These are phyloP conservation scores for Donacobius atricapilla DNA, from an alignment of 2,113 vertebrate genomes.

Conservation along the genomic window DNA sequence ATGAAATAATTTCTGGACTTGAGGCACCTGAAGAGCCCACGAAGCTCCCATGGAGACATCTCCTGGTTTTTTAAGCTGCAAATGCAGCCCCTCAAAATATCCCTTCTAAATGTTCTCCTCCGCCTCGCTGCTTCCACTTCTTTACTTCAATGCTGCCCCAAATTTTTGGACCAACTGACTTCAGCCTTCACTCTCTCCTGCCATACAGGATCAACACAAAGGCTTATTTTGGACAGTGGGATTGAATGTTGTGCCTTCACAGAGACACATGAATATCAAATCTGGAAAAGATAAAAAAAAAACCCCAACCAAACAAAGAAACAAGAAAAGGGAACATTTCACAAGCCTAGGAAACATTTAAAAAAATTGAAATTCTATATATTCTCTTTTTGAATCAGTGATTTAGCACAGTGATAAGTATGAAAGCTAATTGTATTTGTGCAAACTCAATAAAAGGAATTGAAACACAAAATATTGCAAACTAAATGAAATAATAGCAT, in stretches of 20 bases:
- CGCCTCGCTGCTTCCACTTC: not conserved
- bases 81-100: not conserved
- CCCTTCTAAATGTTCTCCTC: not conserved
- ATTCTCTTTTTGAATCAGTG: not conserved
- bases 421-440: not conserved
- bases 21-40: not conserved
- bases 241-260: not conserved
- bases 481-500: not conserved
- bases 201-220: not conserved
- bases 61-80: not conserved
- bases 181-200: not conserved
- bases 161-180: not conserved
- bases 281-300: not conserved
- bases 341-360: not conserved
- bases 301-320: not conserved
- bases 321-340: not conserved
- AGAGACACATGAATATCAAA: not conserved
- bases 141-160: not conserved
- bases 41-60: not conserved
- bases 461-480: not conserved
- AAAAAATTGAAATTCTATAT: not conserved
- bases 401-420: not conserved
- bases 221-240: accelerated
- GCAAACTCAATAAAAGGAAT: not conserved
- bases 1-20: not conserved